A percentile compares a stretch with the other conserved stretches of the same genome.
Evolutionary conservation across 1,140 invertebrate genomes (phyloP).

Genomic region (Diachasma alloeum): DNA sequence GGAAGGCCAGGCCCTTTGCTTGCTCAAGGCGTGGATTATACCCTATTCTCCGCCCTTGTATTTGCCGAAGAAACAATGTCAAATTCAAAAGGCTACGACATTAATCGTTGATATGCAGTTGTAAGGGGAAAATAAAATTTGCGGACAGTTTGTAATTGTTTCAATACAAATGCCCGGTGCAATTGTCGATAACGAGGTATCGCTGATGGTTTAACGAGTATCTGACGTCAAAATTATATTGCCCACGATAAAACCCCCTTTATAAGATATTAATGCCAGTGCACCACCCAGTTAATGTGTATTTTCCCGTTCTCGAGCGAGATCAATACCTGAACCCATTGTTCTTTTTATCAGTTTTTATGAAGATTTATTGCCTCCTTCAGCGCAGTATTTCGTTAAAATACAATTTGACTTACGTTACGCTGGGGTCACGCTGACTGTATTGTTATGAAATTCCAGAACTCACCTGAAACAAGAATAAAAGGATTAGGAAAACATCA

Average conservation of each 20-base stretch:
- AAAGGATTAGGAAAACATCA: not conserved
- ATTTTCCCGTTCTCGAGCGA: not conserved
- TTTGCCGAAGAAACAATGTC: slow-evolving; percentile 33
- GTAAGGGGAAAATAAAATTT: slow-evolving; percentile 2
- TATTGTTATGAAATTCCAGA: not conserved
- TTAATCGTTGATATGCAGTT: slow-evolving; percentile 22
- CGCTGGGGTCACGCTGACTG: not conserved
- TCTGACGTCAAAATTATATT: slow-evolving; percentile 34
- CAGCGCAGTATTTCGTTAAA: not conserved
- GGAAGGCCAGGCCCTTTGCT: slow-evolving; percentile 40
- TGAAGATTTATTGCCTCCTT: not conserved
- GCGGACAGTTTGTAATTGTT: not conserved
- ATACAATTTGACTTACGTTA: not conserved
- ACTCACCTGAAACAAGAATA: slow-evolving; percentile 27
- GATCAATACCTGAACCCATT: not conserved
- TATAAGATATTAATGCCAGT: not conserved
- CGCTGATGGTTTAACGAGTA: slow-evolving; percentile 34
- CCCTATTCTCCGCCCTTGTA: slow-evolving; percentile 35
- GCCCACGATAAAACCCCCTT: slow-evolving; percentile 21
- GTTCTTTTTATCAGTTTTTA: not conserved
- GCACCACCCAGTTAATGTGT: not conserved
- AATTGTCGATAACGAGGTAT: slow-evolving; percentile 8
- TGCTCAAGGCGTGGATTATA: slow-evolving; percentile 43
- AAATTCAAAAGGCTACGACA: slow-evolving; percentile 20
- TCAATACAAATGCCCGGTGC: not conserved